Conservation (phyloP, 2,113 vertebrate genomes). For the Xiphophorus couchianus region DNA sequence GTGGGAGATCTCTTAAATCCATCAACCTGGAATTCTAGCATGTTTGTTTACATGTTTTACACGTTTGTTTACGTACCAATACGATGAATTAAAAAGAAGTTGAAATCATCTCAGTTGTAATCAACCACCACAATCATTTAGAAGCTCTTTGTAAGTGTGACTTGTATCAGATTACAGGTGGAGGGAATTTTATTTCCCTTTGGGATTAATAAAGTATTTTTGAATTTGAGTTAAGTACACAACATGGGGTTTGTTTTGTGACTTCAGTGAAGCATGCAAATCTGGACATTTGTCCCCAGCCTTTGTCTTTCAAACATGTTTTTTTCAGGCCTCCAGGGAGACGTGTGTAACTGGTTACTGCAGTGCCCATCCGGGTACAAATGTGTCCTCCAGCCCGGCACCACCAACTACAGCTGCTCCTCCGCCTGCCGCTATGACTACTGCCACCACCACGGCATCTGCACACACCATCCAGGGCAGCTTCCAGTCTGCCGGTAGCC, state of each 20-base stretch:
- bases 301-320: background rate
- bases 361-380: conserved; percentile 79
- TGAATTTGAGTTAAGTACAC: background rate
- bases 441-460: conserved; percentile 89
- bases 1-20: too few relatives aligned
- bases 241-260: background rate
- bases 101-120: too few relatives aligned
- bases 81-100: too few relatives aligned
- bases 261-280: background rate
- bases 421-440: conserved; percentile 83
- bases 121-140: background rate
- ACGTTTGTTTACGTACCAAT: too few relatives aligned
- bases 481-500: conserved; percentile 85
- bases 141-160: background rate
- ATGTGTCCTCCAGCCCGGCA: conserved; percentile 63
- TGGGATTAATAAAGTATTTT: too few relatives aligned
- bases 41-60: too few relatives aligned
- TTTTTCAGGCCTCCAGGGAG: conserved; percentile 72
- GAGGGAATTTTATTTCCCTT: background rate
- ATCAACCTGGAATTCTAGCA: too few relatives aligned
- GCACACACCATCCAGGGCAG: conserved; percentile 78
- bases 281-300: background rate
- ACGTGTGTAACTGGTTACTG: conserved; percentile 81
- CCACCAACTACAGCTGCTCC: conserved; percentile 79
- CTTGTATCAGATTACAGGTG: background rate